A percentile compares a stretch with the other conserved stretches of the same genome.
These are phyloP conservation scores for Pollenia amentaria DNA, from an alignment of 2,888 invertebrate genomes.

Conservation along the genomic window DNA sequence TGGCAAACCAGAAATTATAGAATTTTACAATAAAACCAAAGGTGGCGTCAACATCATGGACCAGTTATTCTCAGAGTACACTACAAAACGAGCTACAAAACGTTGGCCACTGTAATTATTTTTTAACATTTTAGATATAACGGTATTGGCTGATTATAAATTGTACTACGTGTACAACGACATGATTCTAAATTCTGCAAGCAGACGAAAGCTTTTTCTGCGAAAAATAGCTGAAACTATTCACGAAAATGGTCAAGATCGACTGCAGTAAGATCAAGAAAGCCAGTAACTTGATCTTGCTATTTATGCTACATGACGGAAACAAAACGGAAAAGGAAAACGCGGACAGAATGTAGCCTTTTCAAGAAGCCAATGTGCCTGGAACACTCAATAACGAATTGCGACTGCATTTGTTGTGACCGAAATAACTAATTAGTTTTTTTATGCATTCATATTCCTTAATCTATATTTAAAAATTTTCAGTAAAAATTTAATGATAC, in stretches of 20 bases:
- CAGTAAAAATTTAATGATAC: background rate
- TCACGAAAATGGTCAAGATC: background rate
- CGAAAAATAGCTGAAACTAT: background rate
- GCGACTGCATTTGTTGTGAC: too few relatives aligned
- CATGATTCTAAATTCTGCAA: slow-evolving; percentile 5
- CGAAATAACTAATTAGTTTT: background rate
- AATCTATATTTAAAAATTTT: background rate
- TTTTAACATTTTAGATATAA: background rate
- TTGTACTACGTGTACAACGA: background rate
- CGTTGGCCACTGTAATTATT: background rate
- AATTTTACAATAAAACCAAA: too few relatives aligned
- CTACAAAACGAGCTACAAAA: too few relatives aligned
- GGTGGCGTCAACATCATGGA: too few relatives aligned
- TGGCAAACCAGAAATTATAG: too few relatives aligned
- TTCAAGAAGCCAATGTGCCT: too few relatives aligned
- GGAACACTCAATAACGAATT: too few relatives aligned
- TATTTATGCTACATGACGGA: slow-evolving; percentile 10
- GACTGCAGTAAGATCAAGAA: background rate
- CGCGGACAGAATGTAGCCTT: too few relatives aligned
- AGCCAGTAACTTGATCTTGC: slow-evolving; percentile 3
- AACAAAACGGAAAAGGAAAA: too few relatives aligned
- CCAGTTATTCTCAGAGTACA: too few relatives aligned
- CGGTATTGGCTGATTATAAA: background rate
- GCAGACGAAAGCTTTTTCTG: slow-evolving; percentile 7
- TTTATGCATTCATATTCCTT: background rate